A percentile compares a stretch with the other conserved stretches of the same genome.
phyloP scores from a whole-genome alignment of 2,888 invertebrate genomes.

The Dimorphilus gyrociliatus region DNA sequence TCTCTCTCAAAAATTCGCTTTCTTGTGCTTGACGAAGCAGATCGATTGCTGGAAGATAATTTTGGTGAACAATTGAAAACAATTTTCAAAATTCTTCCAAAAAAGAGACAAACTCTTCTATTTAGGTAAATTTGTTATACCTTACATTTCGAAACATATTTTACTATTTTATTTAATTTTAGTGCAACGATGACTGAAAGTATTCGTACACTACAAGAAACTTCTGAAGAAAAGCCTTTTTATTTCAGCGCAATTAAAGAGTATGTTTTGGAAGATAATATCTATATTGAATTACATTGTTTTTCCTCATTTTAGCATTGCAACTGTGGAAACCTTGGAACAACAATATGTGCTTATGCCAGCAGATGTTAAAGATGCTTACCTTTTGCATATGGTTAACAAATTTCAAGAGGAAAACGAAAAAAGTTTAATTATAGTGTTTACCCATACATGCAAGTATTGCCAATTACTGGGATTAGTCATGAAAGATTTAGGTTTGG shows the following conservation, averaged over 20 bases:
- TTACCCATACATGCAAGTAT: conserved; percentile 89
- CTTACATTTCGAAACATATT: too few relatives aligned
- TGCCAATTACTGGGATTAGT: conserved; percentile 80
- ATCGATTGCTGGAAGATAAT: conserved; percentile 51
- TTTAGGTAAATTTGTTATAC: too few relatives aligned
- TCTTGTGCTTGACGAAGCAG: conserved; percentile 79
- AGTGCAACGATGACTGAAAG: conserved; percentile 88
- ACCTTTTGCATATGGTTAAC: conserved; percentile 48
- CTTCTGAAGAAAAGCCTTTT: conserved; percentile 44
- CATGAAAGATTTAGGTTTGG: conserved; percentile 63
- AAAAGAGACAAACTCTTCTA: conserved; percentile 64
- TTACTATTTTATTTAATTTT: too few relatives aligned
- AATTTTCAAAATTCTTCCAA: conserved; percentile 57
- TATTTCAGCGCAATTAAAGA: conserved; percentile 51
- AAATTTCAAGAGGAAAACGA: conserved; percentile 52
- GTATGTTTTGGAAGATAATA: conserved; percentile 13
- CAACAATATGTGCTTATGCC: conserved; percentile 82
- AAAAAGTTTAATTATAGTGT: conserved; percentile 72
- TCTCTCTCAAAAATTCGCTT: conserved; percentile 32
- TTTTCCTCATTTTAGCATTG: too few relatives aligned
- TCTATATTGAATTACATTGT: too few relatives aligned
- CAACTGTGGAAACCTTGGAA: conserved; percentile 73
- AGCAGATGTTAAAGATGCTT: conserved; percentile 75
- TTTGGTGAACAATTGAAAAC: conserved; percentile 47
- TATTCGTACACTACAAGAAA: conserved; percentile 49